These are phyloP conservation scores for Anneissia japonica DNA, from an alignment of 35 echinoderm and acorn worm species.

Conservation along the genomic window DNA sequence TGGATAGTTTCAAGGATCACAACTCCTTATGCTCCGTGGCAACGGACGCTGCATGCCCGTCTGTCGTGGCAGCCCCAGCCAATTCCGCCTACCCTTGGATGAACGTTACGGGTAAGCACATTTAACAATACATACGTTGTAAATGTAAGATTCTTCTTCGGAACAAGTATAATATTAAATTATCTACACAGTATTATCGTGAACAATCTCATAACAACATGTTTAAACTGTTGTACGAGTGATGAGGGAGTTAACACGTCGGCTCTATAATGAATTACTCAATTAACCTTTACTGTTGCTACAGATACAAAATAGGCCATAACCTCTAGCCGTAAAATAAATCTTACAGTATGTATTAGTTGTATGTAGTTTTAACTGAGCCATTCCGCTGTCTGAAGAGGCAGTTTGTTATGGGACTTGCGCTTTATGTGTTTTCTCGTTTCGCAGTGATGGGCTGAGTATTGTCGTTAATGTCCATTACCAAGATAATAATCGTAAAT, in stretches of 20 bases:
- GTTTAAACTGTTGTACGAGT: not conserved
- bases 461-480: not conserved
- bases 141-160: too few relatives aligned
- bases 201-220: not conserved
- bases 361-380: not conserved
- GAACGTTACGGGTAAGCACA: constrained; percentile 8
- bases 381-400: not conserved
- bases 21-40: not conserved
- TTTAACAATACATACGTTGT: not conserved
- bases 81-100: constrained; percentile 9
- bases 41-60: not conserved
- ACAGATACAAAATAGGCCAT: not conserved
- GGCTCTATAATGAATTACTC: not conserved
- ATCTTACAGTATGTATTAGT: not conserved
- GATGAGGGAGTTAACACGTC: not conserved
- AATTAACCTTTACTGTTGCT: not conserved
- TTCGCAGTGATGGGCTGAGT: not conserved
- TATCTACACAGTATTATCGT: not conserved
- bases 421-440: not conserved
- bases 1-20: constrained; percentile 14
- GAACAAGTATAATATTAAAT: not conserved
- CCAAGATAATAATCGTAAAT: not conserved
- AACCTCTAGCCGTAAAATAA: not conserved
- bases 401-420: not conserved
- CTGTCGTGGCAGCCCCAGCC: not conserved